Base-by-base conservation (phyloP, 2,797 vertebrate species). In the Tenualosa ilisha region DNA sequence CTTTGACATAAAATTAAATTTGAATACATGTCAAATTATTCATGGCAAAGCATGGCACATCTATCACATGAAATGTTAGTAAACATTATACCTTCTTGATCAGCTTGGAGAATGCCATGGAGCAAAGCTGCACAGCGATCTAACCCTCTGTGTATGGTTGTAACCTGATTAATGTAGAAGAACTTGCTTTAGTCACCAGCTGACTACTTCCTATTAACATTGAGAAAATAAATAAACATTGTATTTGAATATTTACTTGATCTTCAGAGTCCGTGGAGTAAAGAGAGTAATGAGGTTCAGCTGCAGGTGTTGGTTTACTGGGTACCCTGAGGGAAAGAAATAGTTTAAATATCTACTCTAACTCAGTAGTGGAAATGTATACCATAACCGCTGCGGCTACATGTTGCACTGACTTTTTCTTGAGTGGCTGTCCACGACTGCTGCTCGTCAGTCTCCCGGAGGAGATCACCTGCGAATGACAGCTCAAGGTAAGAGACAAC, bases 61-160 rank as follows among this genome's bases (percentile, higher is more conserved):
- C 31, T 20, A n/a, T 79, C 13, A 20, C 20, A 43, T 79, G 72
- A 22, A 79, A 79, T 22, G 37, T 46, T 46, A 22, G 68, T 88
- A 53, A 82, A 75, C 4, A 81, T 86, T 83, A 56, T 86, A 97
- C 97, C 97, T 94, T 92, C 22, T 68, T 91, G 89, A 12, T 97
- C 97, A 63, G 92, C 94, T 88, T 95, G 94, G 51, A 99, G 95
- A 86, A 98, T 95, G 85, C 91, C 95, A 81, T 89, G 89, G 53
- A 99, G 94, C 89, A 99, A 93, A 87, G 96, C 94, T 54, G 97
- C 96, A 93, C 97, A 99, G 8, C 92, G 96, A 86, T 97, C 96
- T 89, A 99, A 94, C 3, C 96, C 97, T 15, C 90, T 86, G 82
- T 96, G 93, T 81, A 96, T 56, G 6, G 89, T 85, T 53, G 91